These are phyloP conservation scores for Drosophila ochracea DNA, from an alignment of 2,888 invertebrate genomes.

Conservation along the genomic window DNA sequence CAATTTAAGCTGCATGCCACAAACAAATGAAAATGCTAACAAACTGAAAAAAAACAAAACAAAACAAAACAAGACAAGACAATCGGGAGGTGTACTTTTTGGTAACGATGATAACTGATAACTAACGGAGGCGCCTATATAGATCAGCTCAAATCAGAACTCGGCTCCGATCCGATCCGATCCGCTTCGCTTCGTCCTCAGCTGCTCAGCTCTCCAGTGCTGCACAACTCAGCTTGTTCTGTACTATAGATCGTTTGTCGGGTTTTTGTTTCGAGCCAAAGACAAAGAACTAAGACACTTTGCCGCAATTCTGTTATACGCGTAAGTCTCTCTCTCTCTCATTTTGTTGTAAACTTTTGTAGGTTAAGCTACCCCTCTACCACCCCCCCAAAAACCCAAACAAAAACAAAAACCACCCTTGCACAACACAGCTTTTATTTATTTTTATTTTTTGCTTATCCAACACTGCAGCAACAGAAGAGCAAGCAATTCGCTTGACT, in stretches of 20 bases:
- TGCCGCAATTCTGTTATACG: constrained; percentile 79
- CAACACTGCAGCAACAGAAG: constrained; percentile 40
- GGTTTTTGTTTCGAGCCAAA: constrained; percentile 60
- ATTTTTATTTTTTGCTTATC: constrained; percentile 39
- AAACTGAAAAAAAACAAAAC: constrained; percentile 17
- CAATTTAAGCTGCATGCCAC: constrained; percentile 66
- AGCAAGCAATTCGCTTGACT: constrained; percentile 31
- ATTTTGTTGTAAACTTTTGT: constrained; percentile 61
- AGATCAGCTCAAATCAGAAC: constrained; percentile 41
- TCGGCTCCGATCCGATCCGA: constrained; percentile 17
- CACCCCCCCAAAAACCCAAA: neutral
- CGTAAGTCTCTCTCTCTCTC: constrained; percentile 79
- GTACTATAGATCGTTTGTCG: constrained; percentile 67
- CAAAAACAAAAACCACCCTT: constrained; percentile 16
- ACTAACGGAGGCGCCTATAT: constrained; percentile 32
- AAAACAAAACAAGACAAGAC: constrained; percentile 26
- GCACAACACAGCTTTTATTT: constrained; percentile 62
- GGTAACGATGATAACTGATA: constrained; percentile 62
- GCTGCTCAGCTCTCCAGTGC: constrained; percentile 20
- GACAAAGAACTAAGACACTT: constrained; percentile 79
- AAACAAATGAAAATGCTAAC: constrained; percentile 54
- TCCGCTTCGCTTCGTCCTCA: constrained; percentile 25
- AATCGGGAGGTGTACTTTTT: constrained; percentile 62
- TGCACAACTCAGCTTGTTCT: constrained; percentile 47
- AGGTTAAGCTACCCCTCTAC: constrained; percentile 57